These are phyloP conservation scores for Nephrotoma flavescens DNA, from an alignment of 2,888 invertebrate species.

Conservation along the genomic window DNA sequence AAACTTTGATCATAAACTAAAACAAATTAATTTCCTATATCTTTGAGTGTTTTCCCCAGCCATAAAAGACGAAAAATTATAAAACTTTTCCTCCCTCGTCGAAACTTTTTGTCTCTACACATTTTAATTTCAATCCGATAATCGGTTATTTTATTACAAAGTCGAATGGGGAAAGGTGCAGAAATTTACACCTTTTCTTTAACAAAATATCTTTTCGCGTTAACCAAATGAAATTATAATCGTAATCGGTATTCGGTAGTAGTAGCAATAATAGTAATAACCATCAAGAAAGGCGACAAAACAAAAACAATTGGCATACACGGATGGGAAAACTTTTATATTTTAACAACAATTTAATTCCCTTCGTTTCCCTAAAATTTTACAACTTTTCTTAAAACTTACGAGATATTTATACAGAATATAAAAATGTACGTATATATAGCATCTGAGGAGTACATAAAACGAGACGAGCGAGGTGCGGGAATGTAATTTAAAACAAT, in stretches of 20 bases:
- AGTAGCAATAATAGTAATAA: not conserved
- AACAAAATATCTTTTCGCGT: not conserved
- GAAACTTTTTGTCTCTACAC: not conserved
- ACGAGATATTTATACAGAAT: not conserved
- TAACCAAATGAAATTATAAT: not conserved
- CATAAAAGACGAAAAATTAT: not conserved
- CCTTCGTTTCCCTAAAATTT: not conserved
- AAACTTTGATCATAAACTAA: slow-evolving; percentile 2
- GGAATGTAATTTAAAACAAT: slow-evolving; percentile 1
- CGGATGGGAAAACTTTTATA: not conserved
- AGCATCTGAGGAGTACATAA: not conserved
- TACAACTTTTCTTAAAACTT: not conserved
- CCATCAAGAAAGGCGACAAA: not conserved
- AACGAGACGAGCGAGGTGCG: not conserved
- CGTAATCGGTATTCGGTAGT: not conserved
- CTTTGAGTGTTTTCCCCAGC: not conserved
- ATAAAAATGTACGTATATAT: not conserved
- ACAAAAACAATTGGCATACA: not conserved
- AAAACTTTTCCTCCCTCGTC: not conserved
- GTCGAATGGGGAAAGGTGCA: not conserved
- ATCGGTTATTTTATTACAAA: not conserved
- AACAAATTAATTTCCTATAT: slow-evolving; percentile 3
- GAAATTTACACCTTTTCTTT: not conserved
- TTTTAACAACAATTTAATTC: slow-evolving; percentile 1
- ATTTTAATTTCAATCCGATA: not conserved